Conservation (phyloP, 2,113 vertebrate species). For the Zosterops borbonicus region DNA sequence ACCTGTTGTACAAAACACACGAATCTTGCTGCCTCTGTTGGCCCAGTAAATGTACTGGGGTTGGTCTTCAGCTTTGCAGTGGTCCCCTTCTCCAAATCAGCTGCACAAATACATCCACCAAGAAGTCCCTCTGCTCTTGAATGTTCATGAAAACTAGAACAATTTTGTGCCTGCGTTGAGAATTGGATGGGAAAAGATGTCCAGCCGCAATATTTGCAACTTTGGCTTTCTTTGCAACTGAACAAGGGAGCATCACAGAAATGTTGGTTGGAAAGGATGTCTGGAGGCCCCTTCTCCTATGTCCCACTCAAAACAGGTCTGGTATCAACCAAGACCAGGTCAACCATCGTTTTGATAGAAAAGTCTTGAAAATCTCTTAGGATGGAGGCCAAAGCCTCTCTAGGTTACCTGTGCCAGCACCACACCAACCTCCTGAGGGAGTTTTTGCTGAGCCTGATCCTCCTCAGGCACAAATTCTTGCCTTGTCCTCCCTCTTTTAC, state of each 20-base stretch:
- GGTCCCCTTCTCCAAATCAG: neutral
- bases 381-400: neutral
- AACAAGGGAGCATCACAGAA: neutral
- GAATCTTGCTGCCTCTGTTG: neutral
- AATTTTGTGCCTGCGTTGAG: fast-evolving
- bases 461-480: neutral
- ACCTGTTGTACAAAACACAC: neutral
- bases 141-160: neutral
- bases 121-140: neutral
- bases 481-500: neutral
- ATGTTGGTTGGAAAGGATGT: neutral
- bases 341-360: neutral
- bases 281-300: neutral
- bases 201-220: neutral
- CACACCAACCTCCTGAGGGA: neutral
- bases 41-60: neutral
- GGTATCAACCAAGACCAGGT: neutral
- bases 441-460: neutral
- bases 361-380: neutral
- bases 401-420: neutral
- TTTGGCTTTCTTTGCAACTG: neutral
- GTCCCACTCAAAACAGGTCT: neutral
- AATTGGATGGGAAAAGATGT: neutral
- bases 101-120: neutral
- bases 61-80: neutral